Percentiles rank a stretch among this genome's conserved stretches.
These are phyloP conservation scores for Capreolus pygargus DNA, from an alignment of 2,113 vertebrate species.

Conservation along the genomic window DNA sequence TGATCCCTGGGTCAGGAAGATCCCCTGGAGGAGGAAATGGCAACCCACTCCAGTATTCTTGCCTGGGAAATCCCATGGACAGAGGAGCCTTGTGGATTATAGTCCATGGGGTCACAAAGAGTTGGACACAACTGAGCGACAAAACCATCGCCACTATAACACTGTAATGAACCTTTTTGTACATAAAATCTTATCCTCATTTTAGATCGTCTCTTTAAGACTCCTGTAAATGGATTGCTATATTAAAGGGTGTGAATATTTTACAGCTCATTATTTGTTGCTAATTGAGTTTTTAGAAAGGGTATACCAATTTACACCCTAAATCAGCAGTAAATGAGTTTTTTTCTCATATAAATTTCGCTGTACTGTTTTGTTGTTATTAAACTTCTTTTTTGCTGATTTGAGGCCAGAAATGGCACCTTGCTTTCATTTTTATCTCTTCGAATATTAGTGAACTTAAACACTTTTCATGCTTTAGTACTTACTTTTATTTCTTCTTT, in stretches of 20 bases:
- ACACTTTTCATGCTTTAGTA: neutral
- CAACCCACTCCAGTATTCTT: neutral
- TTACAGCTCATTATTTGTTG: conserved; percentile 49
- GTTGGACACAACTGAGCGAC: neutral
- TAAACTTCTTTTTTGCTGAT: neutral
- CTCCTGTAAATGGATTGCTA: conserved; percentile 32
- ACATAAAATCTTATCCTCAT: neutral
- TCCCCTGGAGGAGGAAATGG: neutral
- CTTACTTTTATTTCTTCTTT: conserved; percentile 24
- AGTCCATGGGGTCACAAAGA: neutral
- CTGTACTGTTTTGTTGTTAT: neutral
- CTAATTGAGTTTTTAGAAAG: conserved; percentile 46
- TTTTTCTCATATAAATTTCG: conserved; percentile 20
- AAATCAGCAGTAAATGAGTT: neutral
- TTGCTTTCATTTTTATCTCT: conserved; percentile 49
- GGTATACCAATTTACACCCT: conserved; percentile 17
- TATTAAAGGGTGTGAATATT: conserved; percentile 38
- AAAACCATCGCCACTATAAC: neutral
- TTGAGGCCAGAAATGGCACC: neutral
- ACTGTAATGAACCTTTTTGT: neutral
- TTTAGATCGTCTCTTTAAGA: neutral
- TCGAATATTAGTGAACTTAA: conserved; percentile 2
- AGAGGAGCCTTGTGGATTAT: neutral
- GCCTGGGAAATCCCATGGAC: neutral
- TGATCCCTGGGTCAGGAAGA: neutral